phyloP scores from a whole-genome alignment of 2,113 vertebrate genomes.

The Perca schrenkii region DNA sequence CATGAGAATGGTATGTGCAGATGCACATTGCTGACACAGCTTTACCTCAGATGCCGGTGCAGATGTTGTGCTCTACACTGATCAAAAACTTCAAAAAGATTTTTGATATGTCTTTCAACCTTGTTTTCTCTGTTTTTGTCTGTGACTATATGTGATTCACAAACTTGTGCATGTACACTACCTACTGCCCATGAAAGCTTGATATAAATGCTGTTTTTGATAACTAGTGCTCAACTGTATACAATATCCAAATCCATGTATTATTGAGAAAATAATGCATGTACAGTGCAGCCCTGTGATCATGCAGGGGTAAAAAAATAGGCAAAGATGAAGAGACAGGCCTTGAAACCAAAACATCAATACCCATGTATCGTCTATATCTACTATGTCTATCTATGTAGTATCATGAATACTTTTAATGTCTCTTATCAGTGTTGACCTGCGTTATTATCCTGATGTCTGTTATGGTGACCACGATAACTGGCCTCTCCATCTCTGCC shows the following conservation, averaged over 20 bases:
- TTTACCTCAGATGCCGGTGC: neutral
- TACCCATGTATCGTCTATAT: neutral
- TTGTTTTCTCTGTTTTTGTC: neutral
- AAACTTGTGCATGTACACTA: neutral
- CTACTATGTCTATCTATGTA: too few species aligned
- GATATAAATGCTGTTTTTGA: neutral
- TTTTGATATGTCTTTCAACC: too few species aligned
- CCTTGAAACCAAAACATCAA: neutral
- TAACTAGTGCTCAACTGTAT: too few species aligned
- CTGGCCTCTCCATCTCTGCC: constrained; percentile 84
- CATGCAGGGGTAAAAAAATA: neutral
- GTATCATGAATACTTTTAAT: neutral
- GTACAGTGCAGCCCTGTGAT: neutral
- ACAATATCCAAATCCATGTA: neutral
- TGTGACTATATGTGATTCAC: neutral
- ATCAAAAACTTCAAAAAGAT: too few species aligned
- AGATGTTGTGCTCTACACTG: neutral
- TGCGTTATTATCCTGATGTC: constrained; percentile 85
- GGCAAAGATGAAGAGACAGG: neutral
- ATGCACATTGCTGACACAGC: neutral
- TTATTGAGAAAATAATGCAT: neutral
- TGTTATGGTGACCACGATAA: constrained; percentile 79
- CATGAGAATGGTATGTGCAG: neutral
- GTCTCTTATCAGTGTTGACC: constrained; percentile 76
- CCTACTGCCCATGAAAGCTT: neutral